Conservation (phyloP, 2,113 vertebrate species). For the Zootoca vivipara region DNA sequence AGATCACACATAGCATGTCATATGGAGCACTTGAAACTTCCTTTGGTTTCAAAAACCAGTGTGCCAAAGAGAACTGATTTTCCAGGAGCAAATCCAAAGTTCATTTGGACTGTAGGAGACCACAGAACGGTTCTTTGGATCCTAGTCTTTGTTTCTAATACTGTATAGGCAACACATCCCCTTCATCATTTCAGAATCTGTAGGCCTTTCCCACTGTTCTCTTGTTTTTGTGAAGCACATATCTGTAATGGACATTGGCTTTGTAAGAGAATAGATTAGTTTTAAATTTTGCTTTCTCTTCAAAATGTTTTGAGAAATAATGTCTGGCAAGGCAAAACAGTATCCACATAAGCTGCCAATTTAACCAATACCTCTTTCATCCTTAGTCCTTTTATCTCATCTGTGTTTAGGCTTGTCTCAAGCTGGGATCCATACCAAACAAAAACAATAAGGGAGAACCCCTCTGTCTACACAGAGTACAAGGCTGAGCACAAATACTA, state of each 20-base stretch:
- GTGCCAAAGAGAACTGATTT: background rate
- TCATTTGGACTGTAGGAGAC: background rate
- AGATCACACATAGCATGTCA: background rate
- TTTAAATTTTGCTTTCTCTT: constrained; percentile 10
- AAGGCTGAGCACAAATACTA: constrained; percentile 13
- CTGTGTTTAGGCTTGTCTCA: constrained; percentile 5
- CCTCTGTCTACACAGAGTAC: constrained; percentile 25
- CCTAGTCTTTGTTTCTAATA: background rate
- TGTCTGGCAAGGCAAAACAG: background rate
- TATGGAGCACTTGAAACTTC: background rate
- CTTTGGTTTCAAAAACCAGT: background rate
- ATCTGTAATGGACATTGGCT: background rate
- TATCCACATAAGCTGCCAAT: background rate
- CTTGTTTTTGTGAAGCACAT: background rate
- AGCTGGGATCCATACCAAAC: background rate
- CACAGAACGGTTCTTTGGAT: background rate
- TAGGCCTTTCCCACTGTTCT: background rate
- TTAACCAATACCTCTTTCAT: constrained; percentile 4
- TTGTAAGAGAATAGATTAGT: background rate
- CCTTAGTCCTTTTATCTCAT: constrained; percentile 6
- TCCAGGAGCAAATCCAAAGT: background rate
- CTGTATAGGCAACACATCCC: background rate
- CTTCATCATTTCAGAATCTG: background rate
- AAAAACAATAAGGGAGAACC: constrained; percentile 6
- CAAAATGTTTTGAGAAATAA: background rate